These are phyloP conservation scores for Dendrocopos noguchii DNA, from an alignment of 2,113 vertebrate species.

Conservation along the genomic window DNA sequence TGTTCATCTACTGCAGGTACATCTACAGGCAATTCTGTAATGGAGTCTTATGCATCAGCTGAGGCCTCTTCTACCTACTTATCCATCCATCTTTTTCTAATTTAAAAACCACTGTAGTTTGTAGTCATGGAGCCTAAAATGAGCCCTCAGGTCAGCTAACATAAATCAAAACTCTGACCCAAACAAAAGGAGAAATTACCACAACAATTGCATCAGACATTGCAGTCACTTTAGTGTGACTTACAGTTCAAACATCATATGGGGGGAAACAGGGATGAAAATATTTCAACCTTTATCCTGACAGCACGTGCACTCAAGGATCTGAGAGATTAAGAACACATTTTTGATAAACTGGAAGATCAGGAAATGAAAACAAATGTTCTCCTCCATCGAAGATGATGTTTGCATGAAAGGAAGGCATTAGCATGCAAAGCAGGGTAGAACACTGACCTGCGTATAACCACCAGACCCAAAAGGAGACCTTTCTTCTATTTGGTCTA, in stretches of 20 bases:
- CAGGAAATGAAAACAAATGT: slow-evolving; percentile 50
- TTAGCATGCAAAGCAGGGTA: neutral
- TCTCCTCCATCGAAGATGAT: neutral
- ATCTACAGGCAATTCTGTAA: neutral
- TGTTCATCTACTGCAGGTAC: neutral
- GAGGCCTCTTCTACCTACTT: neutral
- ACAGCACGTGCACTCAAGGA: neutral
- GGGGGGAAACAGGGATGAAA: neutral
- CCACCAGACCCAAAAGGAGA: slow-evolving; percentile 10
- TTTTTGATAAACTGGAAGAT: slow-evolving; percentile 57
- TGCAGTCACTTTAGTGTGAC: neutral
- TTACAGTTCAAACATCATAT: slow-evolving; percentile 3
- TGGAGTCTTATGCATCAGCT: neutral
- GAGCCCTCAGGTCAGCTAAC: neutral
- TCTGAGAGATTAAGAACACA: neutral
- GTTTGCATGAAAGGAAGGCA: slow-evolving; percentile 18
- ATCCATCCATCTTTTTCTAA: neutral
- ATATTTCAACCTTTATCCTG: slow-evolving; percentile 11
- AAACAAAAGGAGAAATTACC: slow-evolving; percentile 16
- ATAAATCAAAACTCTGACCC: neutral
- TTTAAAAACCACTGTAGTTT: neutral
- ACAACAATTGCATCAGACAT: neutral
- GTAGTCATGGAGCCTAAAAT: neutral
- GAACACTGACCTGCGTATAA: slow-evolving; percentile 1
- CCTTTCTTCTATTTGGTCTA: neutral